Evolutionary conservation across 2,888 invertebrate species (phyloP).

Genomic region (Taenaris catops): DNA sequence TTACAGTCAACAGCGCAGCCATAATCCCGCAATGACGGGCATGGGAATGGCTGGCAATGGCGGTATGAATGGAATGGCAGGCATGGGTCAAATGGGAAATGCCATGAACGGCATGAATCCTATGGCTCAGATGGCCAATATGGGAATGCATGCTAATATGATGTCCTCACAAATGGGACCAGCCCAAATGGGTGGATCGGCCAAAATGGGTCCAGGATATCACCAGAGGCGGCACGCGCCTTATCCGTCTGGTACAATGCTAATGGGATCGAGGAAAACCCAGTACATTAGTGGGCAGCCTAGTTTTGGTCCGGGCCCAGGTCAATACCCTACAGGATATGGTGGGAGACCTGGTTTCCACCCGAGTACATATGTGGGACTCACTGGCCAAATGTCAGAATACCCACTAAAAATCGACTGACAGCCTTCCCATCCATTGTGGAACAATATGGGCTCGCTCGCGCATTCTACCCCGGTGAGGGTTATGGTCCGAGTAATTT

Average conservation of each 20-base stretch:
- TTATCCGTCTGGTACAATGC: slow-evolving; percentile 92
- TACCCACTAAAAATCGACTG: too few relatives aligned
- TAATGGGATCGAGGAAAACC: slow-evolving; percentile 89
- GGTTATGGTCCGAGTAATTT: too few relatives aligned
- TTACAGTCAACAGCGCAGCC: slow-evolving; percentile 79
- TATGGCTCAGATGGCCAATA: slow-evolving; percentile 88
- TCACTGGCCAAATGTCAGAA: too few relatives aligned
- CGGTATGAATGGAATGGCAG: slow-evolving; percentile 80
- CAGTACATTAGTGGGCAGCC: slow-evolving; percentile 80
- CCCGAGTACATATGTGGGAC: too few relatives aligned
- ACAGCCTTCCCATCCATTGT: too few relatives aligned
- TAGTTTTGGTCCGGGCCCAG: slow-evolving; percentile 60
- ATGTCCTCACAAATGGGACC: slow-evolving; percentile 84
- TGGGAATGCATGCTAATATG: slow-evolving; percentile 85
- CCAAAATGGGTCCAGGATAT: slow-evolving; percentile 84
- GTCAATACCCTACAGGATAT: slow-evolving; percentile 72
- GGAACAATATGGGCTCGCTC: too few relatives aligned
- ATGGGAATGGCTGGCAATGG: slow-evolving; percentile 78
- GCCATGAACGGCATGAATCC: slow-evolving; percentile 87
- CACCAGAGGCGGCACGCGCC: slow-evolving; percentile 88
- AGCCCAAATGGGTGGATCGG: slow-evolving; percentile 83
- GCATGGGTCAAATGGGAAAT: slow-evolving; percentile 82
- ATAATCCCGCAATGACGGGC: slow-evolving; percentile 76
- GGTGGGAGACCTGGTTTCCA: slow-evolving; percentile 79
- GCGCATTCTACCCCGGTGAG: too few relatives aligned